Percentiles rank a stretch among this genome's conserved stretches.
These are phyloP conservation scores for Acromyrmex heyeri DNA, from an alignment of 1,140 invertebrate species.

Conservation along the genomic window DNA sequence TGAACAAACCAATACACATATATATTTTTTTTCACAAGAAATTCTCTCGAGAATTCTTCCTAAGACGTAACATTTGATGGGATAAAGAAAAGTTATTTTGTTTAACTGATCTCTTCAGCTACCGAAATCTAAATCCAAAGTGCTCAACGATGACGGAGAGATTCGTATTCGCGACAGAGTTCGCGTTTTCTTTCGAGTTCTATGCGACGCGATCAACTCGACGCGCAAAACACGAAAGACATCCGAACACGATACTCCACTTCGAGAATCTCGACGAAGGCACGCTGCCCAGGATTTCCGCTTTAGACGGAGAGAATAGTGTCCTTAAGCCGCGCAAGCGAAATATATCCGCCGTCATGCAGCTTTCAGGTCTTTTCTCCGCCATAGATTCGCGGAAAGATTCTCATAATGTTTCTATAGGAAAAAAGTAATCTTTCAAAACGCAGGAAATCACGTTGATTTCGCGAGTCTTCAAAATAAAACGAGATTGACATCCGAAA, in stretches of 20 bases:
- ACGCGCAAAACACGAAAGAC: slow-evolving; percentile 48
- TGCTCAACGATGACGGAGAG: slow-evolving; percentile 25
- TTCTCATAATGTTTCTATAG: slow-evolving; percentile 20
- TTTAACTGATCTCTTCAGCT: slow-evolving; percentile 1
- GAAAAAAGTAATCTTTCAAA: slow-evolving; percentile 15
- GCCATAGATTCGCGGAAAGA: slow-evolving; percentile 42
- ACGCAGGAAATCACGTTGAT: background rate
- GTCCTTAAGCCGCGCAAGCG: slow-evolving; percentile 42
- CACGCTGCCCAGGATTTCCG: slow-evolving; percentile 67
- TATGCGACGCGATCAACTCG: slow-evolving; percentile 11
- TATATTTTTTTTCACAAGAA: background rate
- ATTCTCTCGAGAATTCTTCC: background rate
- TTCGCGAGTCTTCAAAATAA: background rate
- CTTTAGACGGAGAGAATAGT: slow-evolving; percentile 56
- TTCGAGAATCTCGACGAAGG: slow-evolving; percentile 69
- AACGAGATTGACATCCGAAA: background rate
- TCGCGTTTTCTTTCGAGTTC: slow-evolving; percentile 53
- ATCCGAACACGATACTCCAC: slow-evolving; percentile 80
- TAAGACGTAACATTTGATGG: background rate
- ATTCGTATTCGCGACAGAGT: slow-evolving; percentile 20
- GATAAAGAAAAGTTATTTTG: slow-evolving; percentile 25
- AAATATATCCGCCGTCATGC: slow-evolving; percentile 62
- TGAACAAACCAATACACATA: background rate
- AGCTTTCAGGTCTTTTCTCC: slow-evolving; percentile 55
- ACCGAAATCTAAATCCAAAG: slow-evolving; percentile 22